Conservation (phyloP, 2,888 invertebrate genomes). For the Stomorhina lunata region DNA sequence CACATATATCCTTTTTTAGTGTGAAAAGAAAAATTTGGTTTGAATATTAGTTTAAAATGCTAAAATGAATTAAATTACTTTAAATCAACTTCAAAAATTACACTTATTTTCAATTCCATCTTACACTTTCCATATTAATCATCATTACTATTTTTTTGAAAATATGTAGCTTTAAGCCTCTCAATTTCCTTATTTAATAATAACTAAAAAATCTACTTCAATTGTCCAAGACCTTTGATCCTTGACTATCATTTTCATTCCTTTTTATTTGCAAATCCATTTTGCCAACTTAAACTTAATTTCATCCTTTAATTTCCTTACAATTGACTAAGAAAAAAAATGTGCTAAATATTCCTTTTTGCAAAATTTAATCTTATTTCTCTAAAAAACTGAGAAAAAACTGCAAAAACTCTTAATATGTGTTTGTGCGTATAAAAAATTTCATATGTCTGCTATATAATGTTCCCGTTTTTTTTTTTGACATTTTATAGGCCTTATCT, state of each 20-base stretch:
- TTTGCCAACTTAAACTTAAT: not conserved
- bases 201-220: too few species aligned
- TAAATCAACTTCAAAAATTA: too few species aligned
- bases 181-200: too few species aligned
- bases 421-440: not conserved
- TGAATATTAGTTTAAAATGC: too few species aligned
- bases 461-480: not conserved
- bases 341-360: constrained; percentile 27
- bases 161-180: too few species aligned
- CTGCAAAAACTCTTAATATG: not conserved
- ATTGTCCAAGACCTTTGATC: too few species aligned
- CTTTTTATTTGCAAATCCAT: not conserved
- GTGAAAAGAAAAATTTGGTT: too few species aligned
- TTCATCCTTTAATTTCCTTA: not conserved
- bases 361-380: constrained; percentile 37
- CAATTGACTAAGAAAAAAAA: not conserved
- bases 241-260: not conserved
- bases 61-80: too few species aligned
- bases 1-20: too few species aligned
- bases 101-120: too few species aligned
- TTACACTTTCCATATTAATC: too few species aligned
- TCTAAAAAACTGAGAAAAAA: not conserved
- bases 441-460: constrained; percentile 26
- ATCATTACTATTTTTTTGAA: too few species aligned
- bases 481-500: constrained; percentile 63